Evolutionary conservation across 2,113 vertebrate species (phyloP).

Genomic region (Gymnocephalus cernua): DNA sequence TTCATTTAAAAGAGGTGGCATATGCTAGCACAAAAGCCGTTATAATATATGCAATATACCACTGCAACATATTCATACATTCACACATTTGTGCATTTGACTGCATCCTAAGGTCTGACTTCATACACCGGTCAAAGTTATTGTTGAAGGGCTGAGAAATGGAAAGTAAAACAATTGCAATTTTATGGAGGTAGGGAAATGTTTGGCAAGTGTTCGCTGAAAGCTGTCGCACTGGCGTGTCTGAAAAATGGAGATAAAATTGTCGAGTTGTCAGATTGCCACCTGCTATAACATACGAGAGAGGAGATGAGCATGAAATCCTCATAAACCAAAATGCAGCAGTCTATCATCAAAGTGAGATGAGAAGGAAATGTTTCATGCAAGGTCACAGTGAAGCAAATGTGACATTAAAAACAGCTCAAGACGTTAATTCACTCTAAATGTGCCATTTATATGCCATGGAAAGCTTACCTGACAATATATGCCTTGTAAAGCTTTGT

Average conservation of each 20-base stretch:
- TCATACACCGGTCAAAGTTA: constrained; percentile 48
- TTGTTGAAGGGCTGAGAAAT: constrained; percentile 45
- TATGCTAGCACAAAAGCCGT: constrained; percentile 42
- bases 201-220: constrained; percentile 38
- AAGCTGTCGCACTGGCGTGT: constrained; percentile 28
- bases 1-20: constrained; percentile 66
- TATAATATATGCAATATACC: constrained; percentile 59
- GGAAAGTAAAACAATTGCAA: constrained; percentile 44
- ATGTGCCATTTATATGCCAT: constrained; percentile 81
- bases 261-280: constrained; percentile 78
- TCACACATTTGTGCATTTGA: constrained; percentile 24
- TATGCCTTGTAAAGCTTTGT: constrained; percentile 71
- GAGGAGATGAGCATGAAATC: constrained; percentile 78
- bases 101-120: constrained; percentile 17
- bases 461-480: constrained; percentile 77
- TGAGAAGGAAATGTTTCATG: constrained; percentile 77
- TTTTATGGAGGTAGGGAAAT: constrained; percentile 56
- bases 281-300: constrained; percentile 77
- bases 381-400: constrained; percentile 83
- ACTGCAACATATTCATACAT: constrained; percentile 28
- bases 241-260: constrained; percentile 71
- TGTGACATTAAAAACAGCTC: constrained; percentile 84
- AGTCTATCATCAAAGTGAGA: constrained; percentile 77
- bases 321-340: constrained; percentile 81
- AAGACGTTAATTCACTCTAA: constrained; percentile 81